Conservation (phyloP, 2,113 vertebrate genomes). For the Empidonax traillii region DNA sequence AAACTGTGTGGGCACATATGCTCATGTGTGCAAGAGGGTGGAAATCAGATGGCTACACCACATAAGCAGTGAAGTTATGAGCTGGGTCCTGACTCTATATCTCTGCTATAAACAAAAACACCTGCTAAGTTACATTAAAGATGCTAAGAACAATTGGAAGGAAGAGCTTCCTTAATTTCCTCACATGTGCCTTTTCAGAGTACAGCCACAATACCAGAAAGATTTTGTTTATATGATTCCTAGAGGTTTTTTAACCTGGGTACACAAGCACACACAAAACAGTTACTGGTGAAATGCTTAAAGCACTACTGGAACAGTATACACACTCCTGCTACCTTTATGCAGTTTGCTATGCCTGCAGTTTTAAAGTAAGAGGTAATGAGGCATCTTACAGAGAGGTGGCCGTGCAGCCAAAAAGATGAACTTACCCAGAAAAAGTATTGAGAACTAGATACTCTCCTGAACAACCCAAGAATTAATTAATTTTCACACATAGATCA, state of each 20-base stretch:
- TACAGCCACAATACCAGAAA: not conserved
- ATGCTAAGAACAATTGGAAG: not conserved
- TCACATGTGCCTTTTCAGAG: not conserved
- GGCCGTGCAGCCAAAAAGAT: not conserved
- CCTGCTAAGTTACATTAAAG: not conserved
- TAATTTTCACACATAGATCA: not conserved
- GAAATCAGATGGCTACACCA: not conserved
- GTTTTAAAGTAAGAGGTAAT: not conserved
- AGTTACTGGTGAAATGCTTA: not conserved
- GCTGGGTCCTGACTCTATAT: not conserved
- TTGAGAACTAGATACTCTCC: not conserved
- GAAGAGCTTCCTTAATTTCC: not conserved
- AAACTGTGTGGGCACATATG: fast-evolving
- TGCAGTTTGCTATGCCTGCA: not conserved
- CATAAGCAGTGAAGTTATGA: not conserved
- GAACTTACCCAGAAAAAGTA: not conserved
- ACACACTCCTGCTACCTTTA: not conserved
- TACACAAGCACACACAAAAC: not conserved
- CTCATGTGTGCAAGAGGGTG: fast-evolving
- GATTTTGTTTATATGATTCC: not conserved
- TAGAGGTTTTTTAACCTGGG: not conserved
- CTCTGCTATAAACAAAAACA: not conserved
- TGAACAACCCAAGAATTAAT: not conserved
- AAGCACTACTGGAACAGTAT: not conserved
- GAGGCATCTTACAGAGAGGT: not conserved